These are phyloP conservation scores for Trichomalopsis sarcophagae DNA, from an alignment of 1,140 invertebrate species.

Conservation along the genomic window DNA sequence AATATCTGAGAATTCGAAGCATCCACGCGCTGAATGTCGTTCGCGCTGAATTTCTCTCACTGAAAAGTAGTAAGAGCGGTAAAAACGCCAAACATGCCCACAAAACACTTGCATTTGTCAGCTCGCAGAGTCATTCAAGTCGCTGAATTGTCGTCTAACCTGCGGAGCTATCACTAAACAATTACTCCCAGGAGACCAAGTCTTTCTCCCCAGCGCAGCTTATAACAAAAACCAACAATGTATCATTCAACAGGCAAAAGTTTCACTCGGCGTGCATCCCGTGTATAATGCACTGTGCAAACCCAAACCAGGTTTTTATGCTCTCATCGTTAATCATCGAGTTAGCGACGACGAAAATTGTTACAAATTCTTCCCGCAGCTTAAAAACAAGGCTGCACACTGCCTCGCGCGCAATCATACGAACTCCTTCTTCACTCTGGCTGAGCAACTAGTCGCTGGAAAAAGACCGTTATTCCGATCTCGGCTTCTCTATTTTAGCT, in stretches of 20 bases:
- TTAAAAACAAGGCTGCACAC: background rate
- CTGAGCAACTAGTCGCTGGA: conserved; percentile 14
- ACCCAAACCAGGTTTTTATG: background rate
- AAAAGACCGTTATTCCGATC: conserved; percentile 26
- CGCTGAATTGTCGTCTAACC: background rate
- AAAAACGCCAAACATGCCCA: background rate
- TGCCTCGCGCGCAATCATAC: conserved; percentile 5
- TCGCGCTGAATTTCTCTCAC: no score
- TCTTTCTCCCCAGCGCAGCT: background rate
- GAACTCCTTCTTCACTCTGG: conserved; percentile 23
- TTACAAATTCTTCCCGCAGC: background rate
- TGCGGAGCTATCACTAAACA: background rate
- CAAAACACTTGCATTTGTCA: background rate
- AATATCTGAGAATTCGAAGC: no score
- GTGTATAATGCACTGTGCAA: background rate
- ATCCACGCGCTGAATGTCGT: no score
- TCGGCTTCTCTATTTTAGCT: background rate
- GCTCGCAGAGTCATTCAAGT: background rate
- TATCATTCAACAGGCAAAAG: conserved; percentile 9
- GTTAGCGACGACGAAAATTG: background rate
- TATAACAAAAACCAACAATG: background rate
- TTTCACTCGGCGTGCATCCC: background rate
- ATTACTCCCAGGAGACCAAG: background rate
- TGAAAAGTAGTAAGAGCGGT: no score
- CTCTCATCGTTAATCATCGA: background rate